Evolutionary conservation across 2,113 vertebrate genomes (phyloP).

Genomic region (Daboia siamensis): DNA sequence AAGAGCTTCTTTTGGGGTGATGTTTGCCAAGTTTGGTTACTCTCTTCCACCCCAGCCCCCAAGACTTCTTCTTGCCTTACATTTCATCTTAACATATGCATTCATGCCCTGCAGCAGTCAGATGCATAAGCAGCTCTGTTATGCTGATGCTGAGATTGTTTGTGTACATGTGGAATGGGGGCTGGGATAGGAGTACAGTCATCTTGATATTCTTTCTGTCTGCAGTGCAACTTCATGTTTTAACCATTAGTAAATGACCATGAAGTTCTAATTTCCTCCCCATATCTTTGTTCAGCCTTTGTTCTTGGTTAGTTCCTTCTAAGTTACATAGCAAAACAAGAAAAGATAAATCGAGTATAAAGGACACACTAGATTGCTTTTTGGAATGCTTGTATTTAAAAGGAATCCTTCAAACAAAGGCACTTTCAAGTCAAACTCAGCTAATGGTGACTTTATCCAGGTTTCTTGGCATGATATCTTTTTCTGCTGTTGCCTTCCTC

Average conservation of each 20-base stretch:
- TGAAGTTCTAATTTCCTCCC: not conserved
- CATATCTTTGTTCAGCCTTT: not conserved
- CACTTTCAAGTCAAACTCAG: not conserved
- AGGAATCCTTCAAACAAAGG: slow-evolving; percentile 18
- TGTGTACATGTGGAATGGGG: not conserved
- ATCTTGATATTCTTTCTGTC: not conserved
- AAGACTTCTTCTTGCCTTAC: not conserved
- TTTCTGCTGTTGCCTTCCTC: not conserved
- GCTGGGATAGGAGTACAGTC: too few species aligned
- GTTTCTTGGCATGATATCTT: not conserved
- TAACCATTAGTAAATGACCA: not conserved
- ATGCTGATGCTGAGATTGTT: not conserved
- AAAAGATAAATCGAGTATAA: not conserved
- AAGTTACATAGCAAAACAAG: not conserved
- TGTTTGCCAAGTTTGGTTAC: not conserved
- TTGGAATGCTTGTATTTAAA: slow-evolving; percentile 18
- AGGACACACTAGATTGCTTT: not conserved
- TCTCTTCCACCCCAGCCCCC: not conserved
- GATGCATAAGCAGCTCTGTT: not conserved
- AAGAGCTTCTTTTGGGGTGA: not conserved
- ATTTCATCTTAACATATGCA: not conserved
- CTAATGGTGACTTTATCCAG: not conserved
- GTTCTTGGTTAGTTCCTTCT: not conserved
- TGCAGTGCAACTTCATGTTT: not conserved
- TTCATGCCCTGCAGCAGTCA: not conserved